These are phyloP conservation scores for Metopolophium dirhodum DNA, from an alignment of 1,140 invertebrate genomes.

Conservation along the genomic window DNA sequence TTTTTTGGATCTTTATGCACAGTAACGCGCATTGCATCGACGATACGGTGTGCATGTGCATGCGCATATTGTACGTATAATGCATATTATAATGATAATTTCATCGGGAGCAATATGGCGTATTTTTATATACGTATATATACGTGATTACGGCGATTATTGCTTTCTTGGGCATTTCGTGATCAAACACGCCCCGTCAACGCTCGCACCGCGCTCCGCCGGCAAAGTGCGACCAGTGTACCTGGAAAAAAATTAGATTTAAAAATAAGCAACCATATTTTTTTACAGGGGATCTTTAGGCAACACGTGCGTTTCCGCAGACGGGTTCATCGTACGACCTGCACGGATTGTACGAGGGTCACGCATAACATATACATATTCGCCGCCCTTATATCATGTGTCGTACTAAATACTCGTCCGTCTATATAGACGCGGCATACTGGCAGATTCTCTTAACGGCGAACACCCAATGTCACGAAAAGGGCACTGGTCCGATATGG, in stretches of 20 bases:
- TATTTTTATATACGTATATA: neutral
- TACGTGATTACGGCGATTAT: neutral
- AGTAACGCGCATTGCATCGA: neutral
- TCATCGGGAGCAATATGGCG: neutral
- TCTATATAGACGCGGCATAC: neutral
- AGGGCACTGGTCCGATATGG: neutral
- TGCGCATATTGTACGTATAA: neutral
- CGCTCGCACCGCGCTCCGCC: neutral
- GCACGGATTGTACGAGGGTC: neutral
- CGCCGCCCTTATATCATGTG: too few relatives aligned
- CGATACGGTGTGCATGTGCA: neutral
- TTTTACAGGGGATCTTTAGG: neutral
- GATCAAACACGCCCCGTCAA: neutral
- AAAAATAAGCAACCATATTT: neutral
- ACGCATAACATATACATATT: neutral
- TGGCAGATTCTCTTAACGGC: neutral
- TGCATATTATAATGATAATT: neutral
- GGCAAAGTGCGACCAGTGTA: neutral
- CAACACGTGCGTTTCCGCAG: constrained; percentile 5
- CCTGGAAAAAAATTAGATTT: neutral
- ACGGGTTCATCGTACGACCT: constrained; percentile 37
- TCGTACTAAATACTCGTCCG: too few relatives aligned
- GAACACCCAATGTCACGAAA: neutral
- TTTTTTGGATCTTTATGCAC: neutral
- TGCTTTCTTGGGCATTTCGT: constrained; percentile 27